These are phyloP conservation scores for Apostichopus parvimensis DNA, from an alignment of 35 echinoderm and acorn worm genomes.

Conservation along the genomic window DNA sequence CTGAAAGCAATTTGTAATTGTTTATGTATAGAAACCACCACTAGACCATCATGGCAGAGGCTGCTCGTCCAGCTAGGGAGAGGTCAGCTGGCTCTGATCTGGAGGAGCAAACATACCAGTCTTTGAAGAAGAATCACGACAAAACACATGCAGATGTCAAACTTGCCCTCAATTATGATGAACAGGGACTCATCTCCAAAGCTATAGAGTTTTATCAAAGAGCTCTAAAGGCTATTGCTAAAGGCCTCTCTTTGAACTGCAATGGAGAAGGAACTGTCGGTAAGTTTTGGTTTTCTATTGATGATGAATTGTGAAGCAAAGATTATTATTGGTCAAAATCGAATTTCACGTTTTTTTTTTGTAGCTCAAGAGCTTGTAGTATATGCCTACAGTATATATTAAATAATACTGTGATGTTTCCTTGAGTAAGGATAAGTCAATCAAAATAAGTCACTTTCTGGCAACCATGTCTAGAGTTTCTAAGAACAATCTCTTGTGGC, in stretches of 20 bases:
- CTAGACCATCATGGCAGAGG: conserved; percentile 29
- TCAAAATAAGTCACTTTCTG: too few relatives aligned
- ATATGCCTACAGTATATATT: too few relatives aligned
- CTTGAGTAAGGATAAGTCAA: too few relatives aligned
- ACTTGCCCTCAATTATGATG: conserved; percentile 74
- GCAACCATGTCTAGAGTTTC: too few relatives aligned
- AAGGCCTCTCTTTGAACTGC: conserved; percentile 69
- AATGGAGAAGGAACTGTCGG: conserved; percentile 44
- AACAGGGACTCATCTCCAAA: conserved; percentile 63
- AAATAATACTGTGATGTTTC: too few relatives aligned
- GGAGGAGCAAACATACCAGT: conserved; percentile 32
- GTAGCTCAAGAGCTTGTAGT: too few relatives aligned
- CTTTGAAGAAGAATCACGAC: conserved; percentile 72
- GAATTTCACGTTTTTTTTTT: too few relatives aligned
- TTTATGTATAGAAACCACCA: not conserved
- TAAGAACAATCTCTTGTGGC: too few relatives aligned
- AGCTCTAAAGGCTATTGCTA: conserved; percentile 67
- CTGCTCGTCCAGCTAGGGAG: not conserved
- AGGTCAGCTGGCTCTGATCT: not conserved
- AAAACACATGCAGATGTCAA: conserved; percentile 72
- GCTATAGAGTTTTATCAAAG: conserved; percentile 78
- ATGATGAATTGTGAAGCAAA: too few relatives aligned
- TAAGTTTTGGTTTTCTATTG: not conserved
- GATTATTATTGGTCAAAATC: too few relatives aligned
- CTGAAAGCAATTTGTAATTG: not conserved